phyloP scores from a whole-genome alignment of 2,797 vertebrate genomes.

The Xiphorhynchus erythropygius region DNA sequence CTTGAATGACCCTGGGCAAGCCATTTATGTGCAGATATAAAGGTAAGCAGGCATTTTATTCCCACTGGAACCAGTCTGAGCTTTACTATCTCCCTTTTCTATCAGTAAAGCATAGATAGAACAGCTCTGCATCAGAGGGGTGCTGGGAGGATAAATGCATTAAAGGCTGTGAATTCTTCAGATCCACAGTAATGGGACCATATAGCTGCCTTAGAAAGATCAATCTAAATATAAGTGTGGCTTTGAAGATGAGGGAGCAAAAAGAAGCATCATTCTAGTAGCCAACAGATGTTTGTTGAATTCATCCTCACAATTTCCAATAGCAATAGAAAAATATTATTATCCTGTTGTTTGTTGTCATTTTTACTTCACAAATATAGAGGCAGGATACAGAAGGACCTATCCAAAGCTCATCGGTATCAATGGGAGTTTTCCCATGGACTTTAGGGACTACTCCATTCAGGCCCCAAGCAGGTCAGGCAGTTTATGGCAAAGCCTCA shows the following conservation, averaged over 20 bases:
- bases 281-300: neutral
- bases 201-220: constrained; percentile 51
- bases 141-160: constrained; percentile 39
- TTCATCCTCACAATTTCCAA: neutral
- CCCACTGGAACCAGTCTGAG: constrained; percentile 38
- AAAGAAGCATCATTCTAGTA: constrained; percentile 28
- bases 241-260: constrained; percentile 52
- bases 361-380: neutral
- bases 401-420: neutral
- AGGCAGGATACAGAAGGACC: neutral
- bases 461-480: neutral
- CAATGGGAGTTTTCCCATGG: neutral
- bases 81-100: constrained; percentile 43
- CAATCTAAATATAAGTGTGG: constrained; percentile 57
- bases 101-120: constrained; percentile 45
- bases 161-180: constrained; percentile 53
- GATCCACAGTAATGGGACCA: constrained; percentile 41
- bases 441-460: neutral
- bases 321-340: neutral
- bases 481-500: constrained; percentile 20
- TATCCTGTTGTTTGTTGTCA: neutral
- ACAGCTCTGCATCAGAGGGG: neutral
- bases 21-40: constrained; percentile 34
- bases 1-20: constrained; percentile 46
- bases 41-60: constrained; percentile 51